These are phyloP conservation scores for Eufriesea mexicana DNA, from an alignment of 1,140 invertebrate species.

Conservation along the genomic window DNA sequence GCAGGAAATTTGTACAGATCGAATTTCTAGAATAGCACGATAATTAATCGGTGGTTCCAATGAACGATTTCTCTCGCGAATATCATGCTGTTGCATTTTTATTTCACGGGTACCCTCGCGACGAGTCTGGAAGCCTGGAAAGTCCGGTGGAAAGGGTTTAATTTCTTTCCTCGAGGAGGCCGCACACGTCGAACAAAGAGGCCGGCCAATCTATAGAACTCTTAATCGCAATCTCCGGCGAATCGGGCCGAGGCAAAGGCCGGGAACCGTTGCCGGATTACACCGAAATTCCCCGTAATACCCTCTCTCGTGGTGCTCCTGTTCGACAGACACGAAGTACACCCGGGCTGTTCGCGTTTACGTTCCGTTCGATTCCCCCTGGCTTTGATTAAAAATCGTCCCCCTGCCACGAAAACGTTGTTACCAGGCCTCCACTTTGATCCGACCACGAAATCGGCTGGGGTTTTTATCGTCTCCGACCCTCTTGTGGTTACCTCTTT, in stretches of 20 bases:
- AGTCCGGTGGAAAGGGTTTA: neutral
- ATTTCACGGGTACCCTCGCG: no score
- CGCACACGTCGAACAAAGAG: constrained; percentile 8
- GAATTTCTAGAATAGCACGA: no score
- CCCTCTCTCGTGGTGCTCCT: neutral
- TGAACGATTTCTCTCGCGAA: no score
- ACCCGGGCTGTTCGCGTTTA: neutral
- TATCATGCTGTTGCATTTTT: no score
- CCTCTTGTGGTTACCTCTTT: neutral
- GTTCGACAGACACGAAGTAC: constrained; percentile 4
- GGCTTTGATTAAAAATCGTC: constrained; percentile 27
- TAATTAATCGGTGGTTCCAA: no score
- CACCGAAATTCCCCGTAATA: constrained; percentile 35
- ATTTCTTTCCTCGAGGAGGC: constrained; percentile 27
- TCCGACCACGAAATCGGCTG: neutral
- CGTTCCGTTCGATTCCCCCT: neutral
- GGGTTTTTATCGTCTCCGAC: neutral
- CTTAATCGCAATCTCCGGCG: constrained; percentile 50
- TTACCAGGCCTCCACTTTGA: neutral
- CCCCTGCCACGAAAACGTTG: neutral
- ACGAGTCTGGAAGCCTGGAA: no score
- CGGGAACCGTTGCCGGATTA: constrained; percentile 22
- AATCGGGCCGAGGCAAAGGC: constrained; percentile 15
- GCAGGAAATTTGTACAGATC: no score
- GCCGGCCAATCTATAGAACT: constrained; percentile 11